Conservation (phyloP, 2,888 invertebrate species). For the Eilema depressum region DNA sequence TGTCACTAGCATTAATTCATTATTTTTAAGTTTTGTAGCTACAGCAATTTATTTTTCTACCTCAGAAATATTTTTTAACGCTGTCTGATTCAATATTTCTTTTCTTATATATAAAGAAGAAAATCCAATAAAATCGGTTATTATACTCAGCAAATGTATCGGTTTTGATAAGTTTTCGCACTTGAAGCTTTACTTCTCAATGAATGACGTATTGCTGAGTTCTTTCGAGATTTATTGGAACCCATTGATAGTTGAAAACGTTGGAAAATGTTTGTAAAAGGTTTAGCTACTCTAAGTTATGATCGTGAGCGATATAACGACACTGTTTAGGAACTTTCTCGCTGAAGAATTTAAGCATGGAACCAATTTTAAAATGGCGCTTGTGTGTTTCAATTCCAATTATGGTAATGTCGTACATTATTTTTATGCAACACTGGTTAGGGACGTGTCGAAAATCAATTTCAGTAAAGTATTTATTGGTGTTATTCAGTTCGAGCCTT, state of each 20-base stretch:
- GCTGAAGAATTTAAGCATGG: no score
- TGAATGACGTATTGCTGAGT: background rate
- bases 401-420: no score
- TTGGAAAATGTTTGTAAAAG: constrained; percentile 10
- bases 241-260: constrained; percentile 14
- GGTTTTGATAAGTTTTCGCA: background rate
- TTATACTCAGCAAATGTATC: background rate
- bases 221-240: constrained; percentile 11
- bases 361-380: no score
- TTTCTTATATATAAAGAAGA: background rate
- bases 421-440: no score
- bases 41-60: background rate
- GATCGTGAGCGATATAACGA: background rate
- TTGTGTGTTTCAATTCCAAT: no score
- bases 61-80: background rate
- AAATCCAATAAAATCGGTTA: background rate
- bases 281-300: background rate
- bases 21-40: no score
- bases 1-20: no score
- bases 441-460: no score
- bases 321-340: no score
- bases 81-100: background rate
- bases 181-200: constrained; percentile 6
- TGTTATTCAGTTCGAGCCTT: no score
- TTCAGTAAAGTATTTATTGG: no score